These are phyloP conservation scores for Hemitrygon akajei DNA, from an alignment of 2,797 vertebrate genomes.

Conservation along the genomic window DNA sequence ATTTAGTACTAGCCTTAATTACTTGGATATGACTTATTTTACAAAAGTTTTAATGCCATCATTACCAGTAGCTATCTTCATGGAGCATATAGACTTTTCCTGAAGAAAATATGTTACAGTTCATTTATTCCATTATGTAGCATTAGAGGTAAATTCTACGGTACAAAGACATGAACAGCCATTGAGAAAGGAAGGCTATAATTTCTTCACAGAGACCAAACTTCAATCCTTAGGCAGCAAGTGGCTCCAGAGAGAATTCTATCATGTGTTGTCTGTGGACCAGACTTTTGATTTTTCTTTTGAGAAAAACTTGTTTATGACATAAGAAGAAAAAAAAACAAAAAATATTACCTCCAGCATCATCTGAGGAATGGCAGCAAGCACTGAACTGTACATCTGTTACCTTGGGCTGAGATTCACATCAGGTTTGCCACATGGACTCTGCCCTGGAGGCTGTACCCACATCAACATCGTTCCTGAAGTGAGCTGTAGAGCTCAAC, in stretches of 20 bases:
- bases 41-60: constrained; percentile 31
- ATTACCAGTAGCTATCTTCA: constrained; percentile 34
- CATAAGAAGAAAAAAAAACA: background rate
- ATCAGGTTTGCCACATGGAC: background rate
- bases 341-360: constrained; percentile 27
- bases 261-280: constrained; percentile 24
- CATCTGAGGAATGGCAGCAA: constrained; percentile 7
- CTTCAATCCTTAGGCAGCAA: background rate
- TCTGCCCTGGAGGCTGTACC: background rate
- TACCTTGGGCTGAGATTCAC: background rate
- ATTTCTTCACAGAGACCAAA: constrained; percentile 7
- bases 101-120: constrained; percentile 37
- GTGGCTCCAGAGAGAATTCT: constrained; percentile 11
- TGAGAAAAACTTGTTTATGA: constrained; percentile 29
- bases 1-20: constrained; percentile 34
- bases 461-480: background rate
- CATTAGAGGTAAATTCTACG: constrained; percentile 32
- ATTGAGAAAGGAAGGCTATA: background rate
- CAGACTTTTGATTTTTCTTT: background rate
- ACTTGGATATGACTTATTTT: constrained; percentile 29
- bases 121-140: constrained; percentile 37
- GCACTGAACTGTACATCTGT: background rate
- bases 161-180: constrained; percentile 14
- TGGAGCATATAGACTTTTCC: constrained; percentile 34
- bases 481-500: background rate